These are phyloP conservation scores for Galbula dea DNA, from an alignment of 2,113 vertebrate species.

Conservation along the genomic window DNA sequence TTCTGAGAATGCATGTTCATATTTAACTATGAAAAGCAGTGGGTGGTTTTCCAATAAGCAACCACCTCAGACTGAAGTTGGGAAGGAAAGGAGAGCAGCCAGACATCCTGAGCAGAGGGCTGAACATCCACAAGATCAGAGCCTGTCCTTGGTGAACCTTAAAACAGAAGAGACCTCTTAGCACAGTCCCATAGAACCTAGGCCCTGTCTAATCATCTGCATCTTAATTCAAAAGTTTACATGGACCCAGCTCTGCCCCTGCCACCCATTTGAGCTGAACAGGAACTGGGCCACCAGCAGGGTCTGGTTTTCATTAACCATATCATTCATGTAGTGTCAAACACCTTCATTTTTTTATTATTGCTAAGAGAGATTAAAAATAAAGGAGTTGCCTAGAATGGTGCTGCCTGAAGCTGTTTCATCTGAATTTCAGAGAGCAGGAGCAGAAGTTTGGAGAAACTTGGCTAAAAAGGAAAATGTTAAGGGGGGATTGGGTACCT, in stretches of 20 bases:
- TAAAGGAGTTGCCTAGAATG: conserved; percentile 36
- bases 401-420: conserved; percentile 35
- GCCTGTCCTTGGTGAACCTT: neutral
- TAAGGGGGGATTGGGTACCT: neutral
- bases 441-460: neutral
- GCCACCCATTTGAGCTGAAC: neutral
- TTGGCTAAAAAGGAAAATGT: conserved; percentile 35
- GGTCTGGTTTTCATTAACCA: conserved; percentile 39
- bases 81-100: neutral
- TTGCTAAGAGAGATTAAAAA: conserved; percentile 34
- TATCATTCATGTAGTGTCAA: neutral
- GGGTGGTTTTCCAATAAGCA: conserved; percentile 15
- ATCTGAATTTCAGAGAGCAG: conserved; percentile 1
- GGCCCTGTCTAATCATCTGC: neutral
- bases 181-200: neutral
- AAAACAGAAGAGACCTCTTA: neutral
- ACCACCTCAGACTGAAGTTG: neutral
- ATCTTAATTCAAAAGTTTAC: neutral
- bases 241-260: neutral
- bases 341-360: conserved; percentile 15
- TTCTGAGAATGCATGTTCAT: conserved; percentile 20
- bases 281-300: neutral
- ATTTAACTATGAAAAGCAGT: neutral
- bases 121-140: neutral
- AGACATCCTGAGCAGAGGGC: neutral